phyloP scores from a whole-genome alignment of 2,113 vertebrate genomes.

The Neofelis nebulosa region DNA sequence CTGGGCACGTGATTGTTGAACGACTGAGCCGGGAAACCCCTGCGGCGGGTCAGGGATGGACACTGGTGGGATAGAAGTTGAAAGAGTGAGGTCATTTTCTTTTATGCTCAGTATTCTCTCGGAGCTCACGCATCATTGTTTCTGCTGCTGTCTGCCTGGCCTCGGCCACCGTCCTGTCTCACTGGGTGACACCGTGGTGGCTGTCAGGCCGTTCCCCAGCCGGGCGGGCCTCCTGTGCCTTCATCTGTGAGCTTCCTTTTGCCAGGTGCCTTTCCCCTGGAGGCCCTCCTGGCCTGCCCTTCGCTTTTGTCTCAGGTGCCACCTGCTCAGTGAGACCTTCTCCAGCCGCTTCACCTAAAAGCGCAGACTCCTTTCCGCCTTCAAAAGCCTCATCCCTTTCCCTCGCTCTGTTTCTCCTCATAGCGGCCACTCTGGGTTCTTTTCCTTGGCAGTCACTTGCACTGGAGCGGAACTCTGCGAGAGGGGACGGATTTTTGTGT shows the following conservation, averaged over 20 bases:
- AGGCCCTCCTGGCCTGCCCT: background rate
- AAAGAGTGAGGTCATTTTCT: background rate
- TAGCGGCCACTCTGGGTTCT: background rate
- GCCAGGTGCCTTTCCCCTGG: background rate
- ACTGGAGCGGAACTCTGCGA: background rate
- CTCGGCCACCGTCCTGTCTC: background rate
- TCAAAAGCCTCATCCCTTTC: background rate
- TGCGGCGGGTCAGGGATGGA: background rate
- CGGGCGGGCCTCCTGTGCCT: background rate
- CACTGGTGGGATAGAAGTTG: background rate
- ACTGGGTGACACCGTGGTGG: rapidly evolving
- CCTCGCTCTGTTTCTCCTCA: background rate
- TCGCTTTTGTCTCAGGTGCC: background rate
- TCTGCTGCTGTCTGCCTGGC: background rate
- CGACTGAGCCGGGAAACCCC: background rate
- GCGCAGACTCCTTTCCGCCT: background rate
- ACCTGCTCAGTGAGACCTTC: background rate
- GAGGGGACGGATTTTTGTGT: background rate
- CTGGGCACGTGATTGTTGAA: background rate
- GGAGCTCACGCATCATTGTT: rapidly evolving
- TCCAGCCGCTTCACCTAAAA: background rate
- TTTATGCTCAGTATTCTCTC: background rate
- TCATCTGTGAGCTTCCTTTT: background rate
- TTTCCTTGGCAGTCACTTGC: background rate
- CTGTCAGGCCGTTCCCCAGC: background rate